Conservation (phyloP, 2,113 vertebrate species). For the human region GRCh38 chr6:18821501-18822000, state of each 20-base stretch:
- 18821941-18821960: background rate
- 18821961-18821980: background rate
- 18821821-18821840: background rate
- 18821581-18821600: background rate
- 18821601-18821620: background rate
- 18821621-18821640: background rate
- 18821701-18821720: background rate
- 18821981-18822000: background rate
- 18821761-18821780: background rate
- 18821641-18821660: background rate
- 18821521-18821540: background rate
- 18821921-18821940: background rate
- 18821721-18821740: background rate
- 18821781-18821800: background rate
- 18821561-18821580: background rate
- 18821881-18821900: background rate
- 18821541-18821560: slow-evolving; percentile 5
- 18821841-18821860: background rate
- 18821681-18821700: background rate
- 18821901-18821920: background rate
- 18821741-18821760: background rate
- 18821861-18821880: background rate
- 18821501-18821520: background rate
- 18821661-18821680: background rate
- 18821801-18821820: background rate